Base-by-base conservation (phyloP, 2,113 vertebrate genomes). In the Porphyrio hochstetteri region DNA sequence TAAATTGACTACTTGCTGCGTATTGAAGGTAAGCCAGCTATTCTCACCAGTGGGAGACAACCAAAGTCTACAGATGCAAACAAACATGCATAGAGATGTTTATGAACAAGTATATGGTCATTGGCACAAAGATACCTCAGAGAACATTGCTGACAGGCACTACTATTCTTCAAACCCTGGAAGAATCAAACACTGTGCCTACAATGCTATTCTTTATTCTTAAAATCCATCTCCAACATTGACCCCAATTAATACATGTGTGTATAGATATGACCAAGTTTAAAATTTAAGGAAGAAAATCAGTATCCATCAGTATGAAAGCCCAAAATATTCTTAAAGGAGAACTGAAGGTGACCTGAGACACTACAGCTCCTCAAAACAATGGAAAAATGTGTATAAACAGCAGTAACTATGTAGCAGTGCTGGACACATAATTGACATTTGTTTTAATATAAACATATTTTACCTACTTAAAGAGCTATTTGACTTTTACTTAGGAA, bases 1-100 rank as follows among this genome's bases (percentile, higher is more conserved):
- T 72, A 69, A 91, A 89, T 52, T 68, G 60, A 53, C 40, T 88
- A 28, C 52, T 82, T 82, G 16, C 61, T 78, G 20, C n/a, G 19
- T 50, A 36, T 61, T 93, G 93, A 94, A 94, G 89, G 67, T 91
- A 82, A 93, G 88, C 74, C 92, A 96, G 92, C 46, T 77, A 16
- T 63, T 93, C 56, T 90, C 21, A 35, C 35, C 42, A 67, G 52
- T 20, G 28, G 38, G 33, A 91, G 42, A 81, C 17, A 59, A 56
- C 57, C 35, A 65, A 81, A 92, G 33, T 31, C 56, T 60, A 68
- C 7, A 69, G 33, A 81, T 56, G 19, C 52, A 94, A 95, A 85
- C 71, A 95, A 92, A 77, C 27, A 61, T 5, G 6, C 69, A 77
- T 10, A 81, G 68, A 75, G 15, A 76, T 74, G 33, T 65, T 91